Conservation (phyloP, 2,888 invertebrate species). For the Cerceris ruficornis region DNA sequence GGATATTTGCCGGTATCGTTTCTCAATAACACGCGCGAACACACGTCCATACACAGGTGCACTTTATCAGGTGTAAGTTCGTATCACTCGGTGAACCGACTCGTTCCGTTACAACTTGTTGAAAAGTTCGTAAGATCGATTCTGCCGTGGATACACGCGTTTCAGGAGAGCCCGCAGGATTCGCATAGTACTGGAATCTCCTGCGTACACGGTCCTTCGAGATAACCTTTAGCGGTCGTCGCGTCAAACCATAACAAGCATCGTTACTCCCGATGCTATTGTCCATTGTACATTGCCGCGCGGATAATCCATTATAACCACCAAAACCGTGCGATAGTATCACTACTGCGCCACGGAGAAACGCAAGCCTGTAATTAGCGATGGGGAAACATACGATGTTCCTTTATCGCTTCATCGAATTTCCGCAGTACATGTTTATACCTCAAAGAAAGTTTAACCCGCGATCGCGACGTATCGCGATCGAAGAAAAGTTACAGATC, state of each 20-base stretch:
- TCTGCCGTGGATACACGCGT: slow-evolving; percentile 26
- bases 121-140: slow-evolving; percentile 43
- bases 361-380: not conserved
- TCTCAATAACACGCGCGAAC: not conserved
- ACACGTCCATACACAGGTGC: not conserved
- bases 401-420: too few relatives aligned
- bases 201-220: slow-evolving; percentile 12
- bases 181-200: slow-evolving; percentile 13
- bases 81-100: slow-evolving; percentile 4
- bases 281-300: slow-evolving; percentile 47
- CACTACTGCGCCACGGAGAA: slow-evolving; percentile 10
- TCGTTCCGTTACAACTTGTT: slow-evolving; percentile 57
- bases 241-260: slow-evolving; percentile 28
- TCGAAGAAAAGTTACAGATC: too few relatives aligned
- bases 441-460: too few relatives aligned
- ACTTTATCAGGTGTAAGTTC: not conserved
- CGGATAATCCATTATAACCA: slow-evolving; percentile 50
- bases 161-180: slow-evolving; percentile 4
- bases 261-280: slow-evolving; percentile 27
- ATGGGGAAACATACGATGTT: not conserved
- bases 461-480: too few relatives aligned
- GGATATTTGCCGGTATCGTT: not conserved
- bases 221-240: slow-evolving; percentile 3
- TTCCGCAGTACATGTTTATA: too few relatives aligned
- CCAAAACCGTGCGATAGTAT: slow-evolving; percentile 29